A percentile compares a stretch with the other conserved stretches of the same genome.
Conservation (phyloP, 2,113 vertebrate genomes). For the Pseudois nayaur region DNA sequence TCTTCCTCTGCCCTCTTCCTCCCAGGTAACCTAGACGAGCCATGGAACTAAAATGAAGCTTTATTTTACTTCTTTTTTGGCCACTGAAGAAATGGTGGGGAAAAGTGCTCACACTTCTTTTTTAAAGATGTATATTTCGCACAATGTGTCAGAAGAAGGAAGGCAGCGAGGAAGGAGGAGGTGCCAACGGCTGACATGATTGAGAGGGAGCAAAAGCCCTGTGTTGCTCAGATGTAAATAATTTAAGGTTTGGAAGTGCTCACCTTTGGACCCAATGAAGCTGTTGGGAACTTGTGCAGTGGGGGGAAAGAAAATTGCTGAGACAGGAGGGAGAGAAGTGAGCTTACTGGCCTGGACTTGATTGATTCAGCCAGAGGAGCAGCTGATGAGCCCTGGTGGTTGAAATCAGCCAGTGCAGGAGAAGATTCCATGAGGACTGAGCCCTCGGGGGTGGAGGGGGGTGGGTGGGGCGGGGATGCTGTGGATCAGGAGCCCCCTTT, state of each 20-base stretch:
- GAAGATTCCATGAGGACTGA: neutral
- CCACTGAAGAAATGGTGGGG: neutral
- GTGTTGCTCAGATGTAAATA: conserved; percentile 31
- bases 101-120: neutral
- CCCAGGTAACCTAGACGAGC: neutral
- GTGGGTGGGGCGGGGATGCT: neutral
- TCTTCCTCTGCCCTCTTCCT: neutral
- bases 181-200: neutral
- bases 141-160: neutral
- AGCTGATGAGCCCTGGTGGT: neutral
- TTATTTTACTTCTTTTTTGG: neutral
- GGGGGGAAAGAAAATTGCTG: neutral
- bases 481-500: neutral
- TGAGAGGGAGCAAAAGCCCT: neutral
- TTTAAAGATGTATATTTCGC: conserved; percentile 3
- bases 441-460: accelerated
- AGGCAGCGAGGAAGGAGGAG: neutral
- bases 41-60: neutral
- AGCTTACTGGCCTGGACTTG: conserved; percentile 35
- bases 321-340: conserved; percentile 43
- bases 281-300: neutral
- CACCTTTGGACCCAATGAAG: neutral
- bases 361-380: conserved; percentile 27
- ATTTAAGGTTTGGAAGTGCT: neutral
- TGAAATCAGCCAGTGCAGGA: neutral